Conservation (phyloP, 1,140 invertebrate genomes). For the Neodiprion virginianus region DNA sequence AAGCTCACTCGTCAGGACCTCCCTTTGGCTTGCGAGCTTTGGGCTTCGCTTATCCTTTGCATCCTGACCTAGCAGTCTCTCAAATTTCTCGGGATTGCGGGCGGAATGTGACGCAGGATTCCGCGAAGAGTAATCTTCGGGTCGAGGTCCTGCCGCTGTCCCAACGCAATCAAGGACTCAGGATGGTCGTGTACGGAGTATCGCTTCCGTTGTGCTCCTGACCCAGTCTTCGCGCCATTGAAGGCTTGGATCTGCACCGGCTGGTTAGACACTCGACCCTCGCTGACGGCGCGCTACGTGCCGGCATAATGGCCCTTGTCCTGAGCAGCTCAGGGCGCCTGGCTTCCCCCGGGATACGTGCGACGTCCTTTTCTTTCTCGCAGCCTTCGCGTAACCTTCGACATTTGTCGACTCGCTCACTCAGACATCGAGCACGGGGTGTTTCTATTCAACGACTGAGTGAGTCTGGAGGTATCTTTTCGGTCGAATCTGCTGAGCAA, state of each 20-base stretch:
- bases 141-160: too few species aligned
- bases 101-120: too few species aligned
- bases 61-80: too few species aligned
- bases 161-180: too few species aligned
- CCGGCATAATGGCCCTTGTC: constrained; percentile 52
- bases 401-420: not conserved
- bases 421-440: not conserved
- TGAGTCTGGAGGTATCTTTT: not conserved
- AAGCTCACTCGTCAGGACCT: too few species aligned
- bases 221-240: not conserved
- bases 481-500: not conserved
- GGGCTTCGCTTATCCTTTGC: too few species aligned
- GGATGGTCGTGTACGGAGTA: too few species aligned
- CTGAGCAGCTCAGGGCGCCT: constrained; percentile 37
- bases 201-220: not conserved
- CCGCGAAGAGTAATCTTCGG: too few species aligned
- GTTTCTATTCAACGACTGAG: not conserved
- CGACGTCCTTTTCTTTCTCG: not conserved
- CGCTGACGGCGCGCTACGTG: constrained; percentile 56
- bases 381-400: not conserved
- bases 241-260: not conserved
- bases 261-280: constrained; percentile 43
- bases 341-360: not conserved
- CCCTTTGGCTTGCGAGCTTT: too few species aligned
- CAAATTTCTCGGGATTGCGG: too few species aligned